phyloP scores from a whole-genome alignment of 2,888 invertebrate genomes.

The Hirtodrosophila alboralis region DNA sequence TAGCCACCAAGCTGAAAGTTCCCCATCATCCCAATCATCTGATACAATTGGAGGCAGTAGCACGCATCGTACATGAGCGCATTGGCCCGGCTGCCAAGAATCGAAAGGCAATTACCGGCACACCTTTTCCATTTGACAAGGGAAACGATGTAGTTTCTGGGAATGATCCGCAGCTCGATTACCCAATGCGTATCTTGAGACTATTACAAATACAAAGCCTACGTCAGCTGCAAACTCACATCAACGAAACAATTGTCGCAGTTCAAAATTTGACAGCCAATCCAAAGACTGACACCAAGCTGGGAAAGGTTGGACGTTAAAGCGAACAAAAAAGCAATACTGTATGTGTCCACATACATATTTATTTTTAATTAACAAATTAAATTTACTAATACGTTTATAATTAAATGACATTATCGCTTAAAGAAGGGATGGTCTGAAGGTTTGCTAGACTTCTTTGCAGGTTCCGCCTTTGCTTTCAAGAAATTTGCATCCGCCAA shows the following conservation, averaged over 20 bases:
- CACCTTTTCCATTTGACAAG: constrained; percentile 89
- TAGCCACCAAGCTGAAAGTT: constrained; percentile 92
- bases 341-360: background rate
- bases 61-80: constrained; percentile 86
- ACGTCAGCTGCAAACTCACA: constrained; percentile 91
- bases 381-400: constrained; percentile 26
- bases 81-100: constrained; percentile 86
- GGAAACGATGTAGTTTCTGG: constrained; percentile 86
- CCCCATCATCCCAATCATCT: constrained; percentile 92
- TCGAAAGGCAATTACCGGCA: constrained; percentile 84
- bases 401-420: constrained; percentile 40
- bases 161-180: constrained; percentile 87
- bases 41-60: constrained; percentile 89
- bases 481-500: constrained; percentile 84
- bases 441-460: constrained; percentile 22
- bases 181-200: constrained; percentile 91
- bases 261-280: constrained; percentile 97
- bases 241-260: constrained; percentile 96
- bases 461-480: constrained; percentile 48
- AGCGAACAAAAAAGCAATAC: background rate
- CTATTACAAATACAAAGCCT: constrained; percentile 87
- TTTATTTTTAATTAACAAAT: constrained; percentile 44
- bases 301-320: constrained; percentile 95
- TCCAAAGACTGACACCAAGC: constrained; percentile 97
- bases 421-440: constrained; percentile 46